Conservation (phyloP, 1,140 invertebrate species). For the Pseudomyrmex cubaensis region DNA sequence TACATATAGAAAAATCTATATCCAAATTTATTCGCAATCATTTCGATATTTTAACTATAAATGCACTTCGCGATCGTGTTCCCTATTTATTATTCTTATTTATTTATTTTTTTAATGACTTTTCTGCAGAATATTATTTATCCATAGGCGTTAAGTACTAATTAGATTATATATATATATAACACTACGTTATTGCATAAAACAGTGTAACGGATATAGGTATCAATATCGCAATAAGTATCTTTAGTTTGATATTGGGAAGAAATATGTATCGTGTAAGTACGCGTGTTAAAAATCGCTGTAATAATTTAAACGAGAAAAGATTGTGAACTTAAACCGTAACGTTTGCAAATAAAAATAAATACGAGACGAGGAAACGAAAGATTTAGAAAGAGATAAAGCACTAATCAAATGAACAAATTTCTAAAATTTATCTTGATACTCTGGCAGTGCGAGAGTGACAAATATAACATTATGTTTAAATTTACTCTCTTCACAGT, state of each 20-base stretch:
- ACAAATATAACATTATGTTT: slow-evolving; percentile 43
- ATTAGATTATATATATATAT: slow-evolving; percentile 19
- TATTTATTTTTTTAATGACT: neutral
- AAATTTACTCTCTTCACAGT: slow-evolving; percentile 2
- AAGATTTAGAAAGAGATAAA: neutral
- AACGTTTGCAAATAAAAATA: slow-evolving; percentile 33
- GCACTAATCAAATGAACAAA: slow-evolving; percentile 8
- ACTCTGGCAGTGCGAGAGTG: slow-evolving; percentile 68
- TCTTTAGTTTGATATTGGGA: slow-evolving; percentile 27
- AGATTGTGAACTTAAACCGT: slow-evolving; percentile 13
- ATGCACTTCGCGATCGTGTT: slow-evolving; percentile 52
- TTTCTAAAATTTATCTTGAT: slow-evolving; percentile 31
- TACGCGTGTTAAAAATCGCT: neutral
- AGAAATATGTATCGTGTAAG: slow-evolving; percentile 26
- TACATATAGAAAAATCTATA: slow-evolving; percentile 10
- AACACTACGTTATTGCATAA: slow-evolving; percentile 24
- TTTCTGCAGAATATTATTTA: slow-evolving; percentile 27
- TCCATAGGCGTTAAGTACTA: slow-evolving; percentile 27
- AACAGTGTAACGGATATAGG: slow-evolving; percentile 18
- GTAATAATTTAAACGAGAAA: neutral
- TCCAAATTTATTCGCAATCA: neutral
- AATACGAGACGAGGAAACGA: neutral
- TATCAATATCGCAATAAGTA: neutral
- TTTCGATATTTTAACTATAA: slow-evolving; percentile 51
- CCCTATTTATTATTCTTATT: slow-evolving; percentile 13